phyloP scores from a whole-genome alignment of 2,113 vertebrate species.

The Boleophthalmus pectinirostris region DNA sequence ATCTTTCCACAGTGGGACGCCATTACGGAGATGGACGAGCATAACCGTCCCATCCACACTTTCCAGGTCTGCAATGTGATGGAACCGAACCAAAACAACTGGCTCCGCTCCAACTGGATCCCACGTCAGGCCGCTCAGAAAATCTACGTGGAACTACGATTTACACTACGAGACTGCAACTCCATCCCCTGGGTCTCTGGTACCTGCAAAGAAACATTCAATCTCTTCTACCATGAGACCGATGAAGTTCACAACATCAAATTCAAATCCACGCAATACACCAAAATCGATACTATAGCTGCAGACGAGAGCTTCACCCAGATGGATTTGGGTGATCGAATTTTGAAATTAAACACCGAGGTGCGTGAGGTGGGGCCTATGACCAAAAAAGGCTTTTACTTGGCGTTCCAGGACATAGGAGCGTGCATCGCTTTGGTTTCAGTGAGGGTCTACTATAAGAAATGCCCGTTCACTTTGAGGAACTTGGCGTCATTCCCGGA shows the following conservation, averaged over 20 bases:
- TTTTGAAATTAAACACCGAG: constrained; percentile 95
- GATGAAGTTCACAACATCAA: constrained; percentile 89
- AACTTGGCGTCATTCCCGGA: constrained; percentile 94
- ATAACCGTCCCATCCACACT: constrained; percentile 93
- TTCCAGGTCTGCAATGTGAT: constrained; percentile 97
- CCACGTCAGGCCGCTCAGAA: constrained; percentile 92
- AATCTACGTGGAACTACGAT: constrained; percentile 94
- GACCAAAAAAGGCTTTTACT: constrained; percentile 89
- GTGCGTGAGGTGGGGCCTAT: constrained; percentile 93
- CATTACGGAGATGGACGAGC: constrained; percentile 97
- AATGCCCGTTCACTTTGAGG: constrained; percentile 91
- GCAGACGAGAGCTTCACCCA: constrained; percentile 97
- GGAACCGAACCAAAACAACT: constrained; percentile 97
- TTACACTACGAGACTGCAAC: constrained; percentile 94
- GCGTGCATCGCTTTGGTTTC: constrained; percentile 95
- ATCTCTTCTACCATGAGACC: constrained; percentile 91
- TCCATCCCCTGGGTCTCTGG: constrained; percentile 95
- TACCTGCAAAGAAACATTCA: constrained; percentile 97
- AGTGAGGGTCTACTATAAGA: constrained; percentile 93
- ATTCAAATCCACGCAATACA: constrained; percentile 88
- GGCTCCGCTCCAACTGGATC: constrained; percentile 95
- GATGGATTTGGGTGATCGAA: constrained; percentile 95
- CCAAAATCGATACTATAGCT: constrained; percentile 94
- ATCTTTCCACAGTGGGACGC: constrained; percentile 86
- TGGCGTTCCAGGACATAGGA: constrained; percentile 95